phyloP scores from a whole-genome alignment of 2,888 invertebrate genomes.

The Agonopterix heracliana region DNA sequence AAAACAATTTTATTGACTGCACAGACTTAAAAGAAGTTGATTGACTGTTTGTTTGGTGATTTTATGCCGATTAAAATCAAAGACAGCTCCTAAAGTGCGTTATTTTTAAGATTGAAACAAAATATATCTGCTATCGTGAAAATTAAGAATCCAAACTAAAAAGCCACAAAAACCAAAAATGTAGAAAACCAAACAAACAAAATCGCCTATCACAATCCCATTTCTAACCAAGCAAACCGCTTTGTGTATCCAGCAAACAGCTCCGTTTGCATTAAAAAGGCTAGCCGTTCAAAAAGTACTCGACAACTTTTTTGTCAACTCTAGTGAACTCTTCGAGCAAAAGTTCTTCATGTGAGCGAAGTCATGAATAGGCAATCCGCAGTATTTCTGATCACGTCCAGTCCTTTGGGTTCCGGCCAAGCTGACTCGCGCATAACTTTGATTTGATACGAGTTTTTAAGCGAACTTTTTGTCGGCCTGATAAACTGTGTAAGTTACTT shows the following conservation, averaged over 20 bases:
- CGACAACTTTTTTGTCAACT: conserved; percentile 30
- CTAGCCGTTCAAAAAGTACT: conserved; percentile 26
- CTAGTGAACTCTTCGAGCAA: conserved; percentile 26
- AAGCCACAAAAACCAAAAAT: too few relatives aligned
- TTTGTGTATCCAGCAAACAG: conserved; percentile 7
- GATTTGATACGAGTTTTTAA: conserved; percentile 28
- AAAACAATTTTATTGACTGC: too few relatives aligned
- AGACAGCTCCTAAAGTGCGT: too few relatives aligned
- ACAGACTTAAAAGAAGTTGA: too few relatives aligned
- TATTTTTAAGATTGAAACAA: too few relatives aligned
- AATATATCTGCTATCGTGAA: too few relatives aligned
- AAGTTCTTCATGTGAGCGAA: conserved; percentile 44
- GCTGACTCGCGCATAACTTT: conserved; percentile 37
- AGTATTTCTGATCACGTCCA: conserved; percentile 59
- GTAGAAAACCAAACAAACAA: too few relatives aligned
- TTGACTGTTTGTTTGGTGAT: too few relatives aligned
- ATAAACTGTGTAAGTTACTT: conserved; percentile 16
- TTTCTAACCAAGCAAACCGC: too few relatives aligned
- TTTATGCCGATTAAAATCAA: too few relatives aligned
- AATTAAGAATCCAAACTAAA: too few relatives aligned
- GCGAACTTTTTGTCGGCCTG: conserved; percentile 18
- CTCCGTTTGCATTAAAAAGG: conserved; percentile 22
- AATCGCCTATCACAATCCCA: too few relatives aligned
- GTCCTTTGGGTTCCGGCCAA: conserved; percentile 53
- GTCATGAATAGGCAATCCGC: conserved; percentile 61